Conservation (phyloP, 1,140 invertebrate genomes). For the Teleopsis dalmanni region DNA sequence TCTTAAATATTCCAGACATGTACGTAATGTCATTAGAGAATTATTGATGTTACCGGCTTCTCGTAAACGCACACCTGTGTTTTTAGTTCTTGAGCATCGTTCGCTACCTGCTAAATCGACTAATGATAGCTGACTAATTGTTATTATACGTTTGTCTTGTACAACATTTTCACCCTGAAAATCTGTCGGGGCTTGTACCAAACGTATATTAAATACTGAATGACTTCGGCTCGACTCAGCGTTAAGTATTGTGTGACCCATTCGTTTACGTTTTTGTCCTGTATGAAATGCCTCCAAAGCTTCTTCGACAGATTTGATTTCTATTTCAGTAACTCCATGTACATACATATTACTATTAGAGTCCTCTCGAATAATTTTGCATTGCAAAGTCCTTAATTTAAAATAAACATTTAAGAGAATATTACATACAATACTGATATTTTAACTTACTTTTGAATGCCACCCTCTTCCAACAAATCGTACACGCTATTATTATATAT, state of each 20-base stretch:
- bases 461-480: slow-evolving; percentile 74
- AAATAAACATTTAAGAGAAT: not conserved
- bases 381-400: slow-evolving; percentile 43
- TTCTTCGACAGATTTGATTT: slow-evolving; percentile 55
- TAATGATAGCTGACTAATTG: slow-evolving; percentile 72
- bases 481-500: slow-evolving; percentile 98
- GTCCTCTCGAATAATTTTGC: slow-evolving; percentile 68
- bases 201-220: slow-evolving; percentile 78
- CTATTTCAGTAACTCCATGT: slow-evolving; percentile 61
- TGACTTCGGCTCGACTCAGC: slow-evolving; percentile 83
- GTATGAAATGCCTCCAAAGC: slow-evolving; percentile 63
- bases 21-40: slow-evolving; percentile 77
- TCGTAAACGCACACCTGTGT: slow-evolving; percentile 79
- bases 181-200: slow-evolving; percentile 41
- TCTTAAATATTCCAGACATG: slow-evolving; percentile 79
- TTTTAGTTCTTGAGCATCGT: slow-evolving; percentile 87
- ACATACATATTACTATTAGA: slow-evolving; percentile 56
- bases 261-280: slow-evolving; percentile 64
- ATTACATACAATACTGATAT: not conserved
- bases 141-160: slow-evolving; percentile 58
- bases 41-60: slow-evolving; percentile 92
- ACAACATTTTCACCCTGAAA: slow-evolving; percentile 60
- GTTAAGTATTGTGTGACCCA: slow-evolving; percentile 90
- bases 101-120: slow-evolving; percentile 93
- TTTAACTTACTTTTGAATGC: slow-evolving; percentile 31